These are phyloP conservation scores for Sigmodon hispidus DNA, from an alignment of 2,113 vertebrate species.

Conservation along the genomic window DNA sequence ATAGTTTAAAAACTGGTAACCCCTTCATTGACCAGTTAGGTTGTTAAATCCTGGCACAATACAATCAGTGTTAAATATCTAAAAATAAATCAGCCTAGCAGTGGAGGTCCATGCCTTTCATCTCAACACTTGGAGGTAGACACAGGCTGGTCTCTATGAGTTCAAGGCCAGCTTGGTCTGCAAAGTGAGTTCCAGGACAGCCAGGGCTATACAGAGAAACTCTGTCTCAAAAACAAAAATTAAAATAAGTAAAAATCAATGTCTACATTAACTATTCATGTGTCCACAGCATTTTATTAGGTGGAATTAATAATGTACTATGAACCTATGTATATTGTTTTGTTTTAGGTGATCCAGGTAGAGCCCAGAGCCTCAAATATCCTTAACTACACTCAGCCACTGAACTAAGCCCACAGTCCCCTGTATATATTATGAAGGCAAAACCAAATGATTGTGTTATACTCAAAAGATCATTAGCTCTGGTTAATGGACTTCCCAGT, in stretches of 20 bases:
- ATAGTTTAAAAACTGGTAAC: background rate
- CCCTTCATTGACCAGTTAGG: background rate
- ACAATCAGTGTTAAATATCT: background rate
- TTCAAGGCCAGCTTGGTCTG: background rate
- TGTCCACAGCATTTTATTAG: background rate
- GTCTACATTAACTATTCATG: slow-evolving; percentile 7
- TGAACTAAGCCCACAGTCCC: background rate
- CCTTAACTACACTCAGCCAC: background rate
- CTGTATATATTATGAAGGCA: background rate
- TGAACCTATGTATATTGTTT: background rate
- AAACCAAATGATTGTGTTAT: background rate
- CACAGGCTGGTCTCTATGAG: background rate
- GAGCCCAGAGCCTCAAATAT: background rate
- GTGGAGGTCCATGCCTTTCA: background rate
- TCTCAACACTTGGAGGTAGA: background rate
- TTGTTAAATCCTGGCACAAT: background rate
- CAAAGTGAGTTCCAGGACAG: background rate
- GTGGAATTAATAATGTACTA: background rate
- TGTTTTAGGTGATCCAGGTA: background rate
- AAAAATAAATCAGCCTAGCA: background rate
- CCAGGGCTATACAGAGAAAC: background rate
- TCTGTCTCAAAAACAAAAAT: background rate
- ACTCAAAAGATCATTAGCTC: background rate
- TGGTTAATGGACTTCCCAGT: background rate
- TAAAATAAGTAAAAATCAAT: background rate